Base-by-base conservation (phyloP, 2,113 vertebrate species). In the Egretta garzetta region DNA sequence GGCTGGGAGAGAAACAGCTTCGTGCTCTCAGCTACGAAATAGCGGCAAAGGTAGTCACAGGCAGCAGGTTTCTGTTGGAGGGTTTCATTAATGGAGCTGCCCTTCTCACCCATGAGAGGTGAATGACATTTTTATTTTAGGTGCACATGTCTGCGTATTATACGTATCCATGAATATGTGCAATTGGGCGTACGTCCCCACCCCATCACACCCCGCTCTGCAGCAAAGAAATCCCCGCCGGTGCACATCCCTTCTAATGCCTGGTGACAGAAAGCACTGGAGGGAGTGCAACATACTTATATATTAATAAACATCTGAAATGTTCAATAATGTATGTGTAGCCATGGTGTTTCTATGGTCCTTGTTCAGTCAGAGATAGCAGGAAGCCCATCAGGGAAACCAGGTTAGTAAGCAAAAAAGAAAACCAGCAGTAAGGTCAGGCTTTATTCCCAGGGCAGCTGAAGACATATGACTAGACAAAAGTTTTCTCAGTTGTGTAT, bases 251-350 rank as follows among this genome's bases (percentile, higher is more conserved):
- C 43, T 74, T 92, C 80, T 96, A 95, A 94, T 75, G 83, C 67
- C 59, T 53, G 39, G 59, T 90, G 95, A 96, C 95, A 98, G 96
- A 88, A 93, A 93, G 80, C 77, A 85, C 59, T 32, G 55, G 91
- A 93, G 90, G 94, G 30, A 72, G 91, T 37, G 62, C 80, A 91
- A 76, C 75, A 83, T 67, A 79, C 82, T 95, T 82, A 91, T 91
- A 76, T 92, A 95, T 96, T 96, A 96, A 95, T 83, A 97, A 94
- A 87, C 89, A 76, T 93, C 73, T 63, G 80, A 98, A 96, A 93
- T 52, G 71, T 95, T 97, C 90, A 94, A 75, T 96, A 94, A 96
- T 77, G 88, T 90, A 90, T 94, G 62, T 35, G 33, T 73, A 96
- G 74, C 52, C n/a, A 56, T 73, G 41, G 77, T 53, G 43, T 50